These are phyloP conservation scores for Drosophila lacteicornis DNA, from an alignment of 1,140 invertebrate genomes.

Conservation along the genomic window DNA sequence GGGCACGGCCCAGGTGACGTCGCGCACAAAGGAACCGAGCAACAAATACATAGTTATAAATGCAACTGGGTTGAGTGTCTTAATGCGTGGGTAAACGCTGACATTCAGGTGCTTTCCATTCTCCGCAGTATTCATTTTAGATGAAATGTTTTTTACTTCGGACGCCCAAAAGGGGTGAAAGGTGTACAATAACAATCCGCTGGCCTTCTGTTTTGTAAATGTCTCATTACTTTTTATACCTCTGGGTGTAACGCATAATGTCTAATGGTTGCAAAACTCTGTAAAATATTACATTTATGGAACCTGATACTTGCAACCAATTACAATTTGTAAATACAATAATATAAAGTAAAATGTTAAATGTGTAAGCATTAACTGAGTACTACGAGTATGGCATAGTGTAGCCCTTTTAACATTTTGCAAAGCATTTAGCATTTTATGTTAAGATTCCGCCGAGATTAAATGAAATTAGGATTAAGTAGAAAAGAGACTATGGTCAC, in stretches of 20 bases:
- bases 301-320: no score
- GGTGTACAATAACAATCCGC: background rate
- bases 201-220: conserved; percentile 14
- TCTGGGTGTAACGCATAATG: background rate
- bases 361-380: no score
- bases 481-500: no score
- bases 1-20: conserved; percentile 29
- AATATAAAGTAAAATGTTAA: no score
- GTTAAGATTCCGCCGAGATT: no score
- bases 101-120: conserved; percentile 60
- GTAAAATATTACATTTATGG: background rate
- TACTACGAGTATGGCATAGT: no score
- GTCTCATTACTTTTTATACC: conserved; percentile 5
- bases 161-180: background rate
- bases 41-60: conserved; percentile 35
- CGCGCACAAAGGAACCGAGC: conserved; percentile 53
- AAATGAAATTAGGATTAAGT: no score
- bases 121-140: conserved; percentile 32
- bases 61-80: conserved; percentile 71
- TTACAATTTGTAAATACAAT: no score
- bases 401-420: no score
- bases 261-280: background rate
- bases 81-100: conserved; percentile 71
- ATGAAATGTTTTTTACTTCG: conserved; percentile 17
- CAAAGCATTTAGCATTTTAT: no score